phyloP scores from a whole-genome alignment of 1,140 invertebrate species.

The Drosophila willistoni region DNA sequence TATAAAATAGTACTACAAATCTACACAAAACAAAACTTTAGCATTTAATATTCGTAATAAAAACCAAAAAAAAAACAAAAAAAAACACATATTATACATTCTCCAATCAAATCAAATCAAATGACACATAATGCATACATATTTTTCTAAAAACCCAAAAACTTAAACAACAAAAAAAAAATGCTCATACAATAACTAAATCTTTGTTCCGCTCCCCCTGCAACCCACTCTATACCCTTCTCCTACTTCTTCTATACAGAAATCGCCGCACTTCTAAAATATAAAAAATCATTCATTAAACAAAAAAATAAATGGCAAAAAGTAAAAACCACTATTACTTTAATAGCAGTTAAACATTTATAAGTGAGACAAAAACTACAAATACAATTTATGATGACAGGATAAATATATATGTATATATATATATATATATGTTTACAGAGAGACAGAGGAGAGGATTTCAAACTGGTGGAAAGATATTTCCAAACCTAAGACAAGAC shows the following conservation, averaged over 20 bases:
- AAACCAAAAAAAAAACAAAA: no score
- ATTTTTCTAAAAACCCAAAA: conserved; percentile 64
- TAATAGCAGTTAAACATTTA: conserved; percentile 72
- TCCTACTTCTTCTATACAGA: neutral
- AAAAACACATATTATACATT: neutral
- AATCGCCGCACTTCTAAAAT: conserved; percentile 50
- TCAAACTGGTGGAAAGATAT: neutral
- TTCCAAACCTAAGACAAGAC: neutral
- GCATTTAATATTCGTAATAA: conserved; percentile 12
- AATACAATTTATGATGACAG: conserved; percentile 10
- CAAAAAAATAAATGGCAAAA: conserved; percentile 31
- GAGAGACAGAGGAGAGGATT: neutral
- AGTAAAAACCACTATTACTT: conserved; percentile 62
- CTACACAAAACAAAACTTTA: conserved; percentile 2
- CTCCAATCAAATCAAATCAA: conserved; percentile 35
- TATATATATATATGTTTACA: conserved; percentile 18
- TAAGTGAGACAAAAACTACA: conserved; percentile 45
- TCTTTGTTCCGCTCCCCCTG: conserved; percentile 12
- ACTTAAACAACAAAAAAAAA: neutral
- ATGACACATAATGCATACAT: conserved; percentile 64
- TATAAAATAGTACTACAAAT: conserved; percentile 9
- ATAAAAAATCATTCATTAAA: conserved; percentile 23
- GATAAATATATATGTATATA: conserved; percentile 35
- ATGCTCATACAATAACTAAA: conserved; percentile 58
- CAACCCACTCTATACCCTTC: no score